phyloP scores from a whole-genome alignment of 1,140 invertebrate species.

The Drosophila murphyi region DNA sequence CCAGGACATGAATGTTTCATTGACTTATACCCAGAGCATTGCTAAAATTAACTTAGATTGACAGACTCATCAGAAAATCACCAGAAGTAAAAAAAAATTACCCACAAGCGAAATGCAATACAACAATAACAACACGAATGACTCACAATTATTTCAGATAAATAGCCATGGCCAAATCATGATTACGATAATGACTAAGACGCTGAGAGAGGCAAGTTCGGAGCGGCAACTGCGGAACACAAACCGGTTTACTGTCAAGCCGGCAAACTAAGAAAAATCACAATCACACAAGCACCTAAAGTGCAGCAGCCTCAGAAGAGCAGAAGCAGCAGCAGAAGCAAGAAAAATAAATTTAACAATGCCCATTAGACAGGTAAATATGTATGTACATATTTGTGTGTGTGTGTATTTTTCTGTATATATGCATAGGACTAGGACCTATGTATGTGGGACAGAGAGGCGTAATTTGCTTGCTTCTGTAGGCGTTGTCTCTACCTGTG shows the following conservation, averaged over 20 bases:
- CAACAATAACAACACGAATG: slow-evolving; percentile 5
- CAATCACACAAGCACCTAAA: background rate
- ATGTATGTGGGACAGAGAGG: background rate
- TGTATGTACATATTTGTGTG: background rate
- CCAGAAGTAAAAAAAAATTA: background rate
- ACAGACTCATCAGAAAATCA: background rate
- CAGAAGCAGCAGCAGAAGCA: slow-evolving; percentile 2
- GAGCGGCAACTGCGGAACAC: background rate
- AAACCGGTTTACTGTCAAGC: slow-evolving; percentile 6
- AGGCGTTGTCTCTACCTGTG: slow-evolving; percentile 49
- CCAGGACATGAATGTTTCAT: background rate
- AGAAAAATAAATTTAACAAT: slow-evolving; percentile 17
- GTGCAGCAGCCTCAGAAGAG: background rate
- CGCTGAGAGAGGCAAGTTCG: slow-evolving; percentile 10
- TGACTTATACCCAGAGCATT: too few species aligned
- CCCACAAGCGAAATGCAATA: background rate
- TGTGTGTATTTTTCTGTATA: background rate
- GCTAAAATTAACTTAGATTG: background rate
- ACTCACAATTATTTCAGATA: slow-evolving; percentile 41
- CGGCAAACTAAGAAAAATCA: slow-evolving; percentile 5
- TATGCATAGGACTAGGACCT: background rate
- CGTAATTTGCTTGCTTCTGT: background rate
- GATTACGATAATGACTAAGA: slow-evolving; percentile 43
- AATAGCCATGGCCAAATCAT: slow-evolving; percentile 25
- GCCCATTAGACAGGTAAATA: slow-evolving; percentile 1